Conservation (phyloP, 1,140 invertebrate species). For the Drosophila busckii region DNA sequence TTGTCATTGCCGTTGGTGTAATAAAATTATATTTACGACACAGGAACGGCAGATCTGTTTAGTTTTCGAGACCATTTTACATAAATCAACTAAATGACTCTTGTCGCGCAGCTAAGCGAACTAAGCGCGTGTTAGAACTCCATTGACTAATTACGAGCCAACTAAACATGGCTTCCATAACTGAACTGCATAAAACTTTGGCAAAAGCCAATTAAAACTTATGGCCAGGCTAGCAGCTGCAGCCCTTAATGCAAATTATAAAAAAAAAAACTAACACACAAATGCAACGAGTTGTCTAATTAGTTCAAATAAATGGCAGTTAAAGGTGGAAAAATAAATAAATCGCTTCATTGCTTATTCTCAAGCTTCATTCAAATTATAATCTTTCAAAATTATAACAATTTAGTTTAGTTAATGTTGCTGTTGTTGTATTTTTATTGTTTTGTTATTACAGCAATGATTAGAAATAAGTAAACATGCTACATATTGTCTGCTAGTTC, state of each 20-base stretch:
- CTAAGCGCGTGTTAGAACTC: conserved; percentile 29
- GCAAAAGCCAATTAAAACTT: conserved; percentile 65
- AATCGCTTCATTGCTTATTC: no score
- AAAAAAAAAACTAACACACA: conserved; percentile 29
- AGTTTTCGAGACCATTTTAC: conserved; percentile 36
- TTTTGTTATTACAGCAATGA: no score
- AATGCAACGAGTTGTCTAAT: not conserved
- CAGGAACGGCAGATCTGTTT: conserved; percentile 3
- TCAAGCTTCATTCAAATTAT: no score
- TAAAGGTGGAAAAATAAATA: no score
- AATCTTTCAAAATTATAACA: no score
- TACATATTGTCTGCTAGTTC: no score
- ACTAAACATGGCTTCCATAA: no score
- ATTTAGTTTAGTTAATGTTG: no score
- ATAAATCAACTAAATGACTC: conserved; percentile 64
- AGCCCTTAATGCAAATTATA: conserved; percentile 40
- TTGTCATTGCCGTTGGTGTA: conserved; percentile 58
- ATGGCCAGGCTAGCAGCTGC: conserved; percentile 42
- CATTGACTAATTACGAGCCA: conserved; percentile 65
- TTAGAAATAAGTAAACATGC: no score
- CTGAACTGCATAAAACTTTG: conserved; percentile 23
- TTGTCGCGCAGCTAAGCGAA: conserved; percentile 5
- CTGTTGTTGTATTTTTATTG: no score
- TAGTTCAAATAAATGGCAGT: no score
- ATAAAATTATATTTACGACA: conserved; percentile 70